Base-by-base conservation (phyloP, 2,888 invertebrate genomes). In the Marronus borbonicus region DNA sequence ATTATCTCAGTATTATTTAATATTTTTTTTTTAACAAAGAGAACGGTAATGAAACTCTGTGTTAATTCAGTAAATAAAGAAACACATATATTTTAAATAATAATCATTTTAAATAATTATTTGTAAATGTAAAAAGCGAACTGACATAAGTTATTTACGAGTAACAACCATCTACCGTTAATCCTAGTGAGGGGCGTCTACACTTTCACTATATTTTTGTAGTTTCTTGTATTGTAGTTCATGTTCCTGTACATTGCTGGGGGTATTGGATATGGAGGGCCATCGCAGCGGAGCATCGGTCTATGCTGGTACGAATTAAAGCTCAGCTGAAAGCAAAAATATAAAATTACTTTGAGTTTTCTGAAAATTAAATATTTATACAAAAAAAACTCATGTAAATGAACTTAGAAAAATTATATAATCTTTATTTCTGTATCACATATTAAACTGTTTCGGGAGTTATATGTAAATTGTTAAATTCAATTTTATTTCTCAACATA, bases 141-240 rank as follows among this genome's bases (percentile, higher is more conserved):
- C 78, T 78, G 78, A 76, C 78, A 77, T 78, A 78, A 78, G 78
- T 78, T 77, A 79, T 79, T 79, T 78, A 80, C 80, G 79, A 81
- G 78, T 80, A 82, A 83, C 79, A 83, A 85, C 83, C 85, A 85
- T 85, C 84, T 85, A 85, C 85, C 85, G 84, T 85, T 85, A 85
- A 84, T 84, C 84, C 83, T 84, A 83, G 82, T 79, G 80, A 74
- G 77, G 80, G 76, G 81, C 77, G 44, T 81, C 84, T 88, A 88
- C 84, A 88, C 88, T 84, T 87, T 85, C 80, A 87, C 83, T 81
- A 87, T 85, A 84, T 88, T 88, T 83, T 88, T 88, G 84, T 87
- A 86, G 82, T 87, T 85, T 80, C 86, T 83, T 83, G 86, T 84
- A 81, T 86, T 86, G 82, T 87, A 86, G 82, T 86, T 86, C 84